Evolutionary conservation across 1,140 invertebrate species (phyloP), one percentile per base, ranked within the genome.

Genomic region (Cherax destructor): DNA sequence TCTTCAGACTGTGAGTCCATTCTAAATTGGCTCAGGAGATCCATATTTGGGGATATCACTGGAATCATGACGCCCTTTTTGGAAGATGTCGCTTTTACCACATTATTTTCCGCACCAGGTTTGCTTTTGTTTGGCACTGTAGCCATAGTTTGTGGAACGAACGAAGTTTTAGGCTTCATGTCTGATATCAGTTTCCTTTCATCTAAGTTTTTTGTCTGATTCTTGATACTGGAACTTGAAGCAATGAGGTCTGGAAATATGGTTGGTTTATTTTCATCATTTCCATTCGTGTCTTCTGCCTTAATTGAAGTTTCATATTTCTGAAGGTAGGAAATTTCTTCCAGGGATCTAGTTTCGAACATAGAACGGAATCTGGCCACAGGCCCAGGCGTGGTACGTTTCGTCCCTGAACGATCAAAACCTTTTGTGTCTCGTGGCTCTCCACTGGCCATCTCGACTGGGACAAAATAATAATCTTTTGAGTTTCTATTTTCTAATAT

Each of bases 311-410:
- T 21, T 2, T 21, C 41, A 49, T 78, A 52, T 78, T 56, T 83
- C 30, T 90, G 88, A 18, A 90, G 72, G 56, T 21, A 52, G 7
- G 88, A 83, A 52, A 90, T 90, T 85, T 90, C 88, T 49, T 83
- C 65, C 9, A 90, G 6, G 7, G 88, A 84, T 47, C 56, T 90
- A 0, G 56, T 84, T 84, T 90, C 88, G 76, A 90, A 90, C 59
- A 90, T 76, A 4, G 81, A 30, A 41, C 59, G 84, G 41, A 78
- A 90, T 50, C 24, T 90, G 10, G 88, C 78, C 4, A 90, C 88
- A n/a, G 83, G 83, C 6, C 88, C 84, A 16, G 9, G 18, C 61
- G 74, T 10, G 24, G 74, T 49, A 24, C 11, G 61, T 21, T 41
- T 41, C 18, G 18, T 30, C 18, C 65, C 65, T 9, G 52, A 56